Percentiles rank a stretch among this genome's conserved stretches.
Evolutionary conservation across 2,888 invertebrate genomes (phyloP).

Genomic region (Rotaria socialis): DNA sequence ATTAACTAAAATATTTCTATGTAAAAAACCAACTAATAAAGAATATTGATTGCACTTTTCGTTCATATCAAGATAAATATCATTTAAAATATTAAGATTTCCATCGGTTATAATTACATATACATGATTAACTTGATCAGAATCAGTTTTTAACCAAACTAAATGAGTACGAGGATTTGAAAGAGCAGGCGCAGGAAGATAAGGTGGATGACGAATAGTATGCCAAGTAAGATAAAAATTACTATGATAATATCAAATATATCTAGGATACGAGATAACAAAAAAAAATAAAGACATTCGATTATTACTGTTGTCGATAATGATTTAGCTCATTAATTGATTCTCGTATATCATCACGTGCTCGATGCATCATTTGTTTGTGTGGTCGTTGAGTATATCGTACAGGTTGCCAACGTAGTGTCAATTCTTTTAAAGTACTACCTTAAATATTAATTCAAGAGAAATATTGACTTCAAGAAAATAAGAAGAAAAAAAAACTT

Average conservation of each 20-base stretch:
- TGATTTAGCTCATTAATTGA: constrained; percentile 77
- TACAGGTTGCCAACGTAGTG: constrained; percentile 50
- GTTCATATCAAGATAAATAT: neutral
- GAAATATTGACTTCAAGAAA: constrained; percentile 67
- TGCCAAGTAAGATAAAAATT: neutral
- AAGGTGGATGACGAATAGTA: neutral
- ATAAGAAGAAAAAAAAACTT: neutral
- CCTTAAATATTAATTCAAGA: constrained; percentile 91
- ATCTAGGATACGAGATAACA: neutral
- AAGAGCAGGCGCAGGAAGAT: neutral
- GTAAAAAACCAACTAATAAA: constrained; percentile 22
- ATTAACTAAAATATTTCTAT: constrained; percentile 34
- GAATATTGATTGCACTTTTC: neutral
- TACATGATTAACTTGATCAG: neutral
- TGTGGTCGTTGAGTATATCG: constrained; percentile 52
- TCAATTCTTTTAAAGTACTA: constrained; percentile 78
- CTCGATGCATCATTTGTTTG: constrained; percentile 55
- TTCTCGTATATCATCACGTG: constrained; percentile 75
- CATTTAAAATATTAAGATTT: constrained; percentile 17
- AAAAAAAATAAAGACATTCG: neutral
- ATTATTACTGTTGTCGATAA: constrained; percentile 58
- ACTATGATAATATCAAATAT: neutral
- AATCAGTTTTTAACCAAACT: constrained; percentile 19
- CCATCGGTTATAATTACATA: constrained; percentile 1
- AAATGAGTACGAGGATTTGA: constrained; percentile 18